phyloP scores from a whole-genome alignment of 2,113 vertebrate genomes.

The Aegithalos caudatus region DNA sequence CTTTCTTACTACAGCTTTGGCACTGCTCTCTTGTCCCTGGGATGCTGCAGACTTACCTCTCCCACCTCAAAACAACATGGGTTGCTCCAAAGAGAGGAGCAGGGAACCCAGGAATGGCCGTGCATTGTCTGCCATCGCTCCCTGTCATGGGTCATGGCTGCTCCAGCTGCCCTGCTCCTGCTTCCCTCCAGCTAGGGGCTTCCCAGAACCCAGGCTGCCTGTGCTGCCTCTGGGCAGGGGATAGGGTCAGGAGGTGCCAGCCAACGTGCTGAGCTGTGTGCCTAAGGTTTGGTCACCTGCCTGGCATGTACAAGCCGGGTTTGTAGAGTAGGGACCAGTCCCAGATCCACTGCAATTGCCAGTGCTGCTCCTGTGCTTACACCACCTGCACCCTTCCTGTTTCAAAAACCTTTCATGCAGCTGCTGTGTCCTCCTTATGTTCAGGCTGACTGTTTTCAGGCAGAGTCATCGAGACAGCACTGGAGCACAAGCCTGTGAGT shows the following conservation, averaged over 20 bases:
- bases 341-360: neutral
- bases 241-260: neutral
- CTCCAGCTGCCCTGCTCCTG: neutral
- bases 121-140: rapidly evolving
- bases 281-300: neutral
- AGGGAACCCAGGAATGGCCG: rapidly evolving
- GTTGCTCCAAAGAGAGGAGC: neutral
- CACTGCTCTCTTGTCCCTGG: neutral
- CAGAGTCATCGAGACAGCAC: rapidly evolving
- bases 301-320: neutral
- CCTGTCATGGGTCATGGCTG: rapidly evolving
- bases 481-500: neutral
- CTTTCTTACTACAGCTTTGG: neutral
- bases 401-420: neutral
- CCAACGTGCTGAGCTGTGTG: rapidly evolving
- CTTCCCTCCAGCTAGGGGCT: neutral
- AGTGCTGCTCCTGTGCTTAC: neutral
- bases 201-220: neutral
- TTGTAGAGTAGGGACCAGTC: neutral
- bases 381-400: neutral
- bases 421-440: rapidly evolving
- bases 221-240: neutral
- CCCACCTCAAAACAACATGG: neutral
- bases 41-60: neutral
- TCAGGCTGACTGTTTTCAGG: neutral